Evolutionary conservation across 2,888 invertebrate species (phyloP).

Genomic region (Syrphus vitripennis): DNA sequence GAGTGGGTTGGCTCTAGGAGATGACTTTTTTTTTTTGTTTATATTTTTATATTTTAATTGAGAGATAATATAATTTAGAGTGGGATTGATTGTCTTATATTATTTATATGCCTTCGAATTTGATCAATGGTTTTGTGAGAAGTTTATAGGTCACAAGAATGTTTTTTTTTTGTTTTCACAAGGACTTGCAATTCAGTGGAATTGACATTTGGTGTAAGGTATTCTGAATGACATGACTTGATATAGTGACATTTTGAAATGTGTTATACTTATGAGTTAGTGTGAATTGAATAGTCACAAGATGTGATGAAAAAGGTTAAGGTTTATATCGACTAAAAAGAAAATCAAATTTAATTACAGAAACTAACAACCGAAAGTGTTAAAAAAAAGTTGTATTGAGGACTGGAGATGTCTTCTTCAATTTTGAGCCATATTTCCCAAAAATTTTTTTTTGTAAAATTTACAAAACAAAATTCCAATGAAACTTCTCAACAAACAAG

Average conservation of each 20-base stretch:
- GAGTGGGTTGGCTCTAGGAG: constrained; percentile 60
- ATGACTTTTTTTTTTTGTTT: not conserved
- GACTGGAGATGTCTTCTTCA: too few relatives aligned
- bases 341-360: too few relatives aligned
- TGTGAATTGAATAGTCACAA: not conserved
- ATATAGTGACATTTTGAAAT: not conserved
- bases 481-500: too few relatives aligned
- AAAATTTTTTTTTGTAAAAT: too few relatives aligned
- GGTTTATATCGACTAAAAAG: too few relatives aligned
- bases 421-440: too few relatives aligned
- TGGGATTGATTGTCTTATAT: constrained; percentile 13
- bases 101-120: not conserved
- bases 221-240: not conserved
- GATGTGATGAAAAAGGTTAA: too few relatives aligned
- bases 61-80: not conserved
- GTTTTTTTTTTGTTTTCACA: not conserved
- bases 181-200: not conserved
- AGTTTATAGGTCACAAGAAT: not conserved
- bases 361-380: too few relatives aligned
- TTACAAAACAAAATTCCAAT: too few relatives aligned
- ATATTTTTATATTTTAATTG: not conserved
- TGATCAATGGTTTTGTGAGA: not conserved
- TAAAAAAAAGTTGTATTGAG: too few relatives aligned
- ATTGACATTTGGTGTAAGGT: not conserved
- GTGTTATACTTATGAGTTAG: too few relatives aligned